Evolutionary conservation across 2,797 vertebrate genomes (phyloP), one percentile per base, ranked within the genome.

Genomic region (Mionectes olivaceus): DNA sequence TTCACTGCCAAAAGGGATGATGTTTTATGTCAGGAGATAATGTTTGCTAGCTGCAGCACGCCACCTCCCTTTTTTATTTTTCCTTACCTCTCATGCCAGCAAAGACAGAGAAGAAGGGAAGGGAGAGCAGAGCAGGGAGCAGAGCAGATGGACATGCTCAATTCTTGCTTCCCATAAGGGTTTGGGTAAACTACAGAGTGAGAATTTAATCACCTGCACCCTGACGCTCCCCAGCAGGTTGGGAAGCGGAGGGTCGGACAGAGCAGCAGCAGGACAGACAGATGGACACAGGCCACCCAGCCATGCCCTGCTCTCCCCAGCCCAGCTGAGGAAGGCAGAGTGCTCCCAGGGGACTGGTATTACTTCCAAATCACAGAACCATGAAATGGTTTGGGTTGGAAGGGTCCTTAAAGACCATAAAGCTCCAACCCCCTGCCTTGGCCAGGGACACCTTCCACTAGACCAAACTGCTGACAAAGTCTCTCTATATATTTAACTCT

Each of bases 301-400:
- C 83, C 37, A 39, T 4, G 89, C 33, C 90, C 55, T 5, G 3
- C 37, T 60, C 46, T 79, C 65, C 76, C 84, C 93, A 92, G 83
- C 89, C 77, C 52, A 32, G 67, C 78, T 86, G 82, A 85, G 59
- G 81, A 93, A 76, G 55, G 91, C 70, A 83, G 87, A 83, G 93
- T 10, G n/a, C 56, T 92, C 52, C 79, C 78, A 65, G 44, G 28
- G 61, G 43, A 59, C 14, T 33, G 68, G 39, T 28, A 46, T 19
- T 32, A 17, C 41, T 80, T 76, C 83, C 70, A 25, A 76, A 63
- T 0, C 44, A 59, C 52, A 78, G 33, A 53, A 65, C 44, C 33
- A 41, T 18, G 74, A 53, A 53, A 47, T 37, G 39, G 33, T 18
- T 35, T 59, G 59, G 59, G 39, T 47, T 65, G 80, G 73, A 78